Evolutionary conservation across 2,888 invertebrate species (phyloP).

Genomic region (Bimastos eiseni): DNA sequence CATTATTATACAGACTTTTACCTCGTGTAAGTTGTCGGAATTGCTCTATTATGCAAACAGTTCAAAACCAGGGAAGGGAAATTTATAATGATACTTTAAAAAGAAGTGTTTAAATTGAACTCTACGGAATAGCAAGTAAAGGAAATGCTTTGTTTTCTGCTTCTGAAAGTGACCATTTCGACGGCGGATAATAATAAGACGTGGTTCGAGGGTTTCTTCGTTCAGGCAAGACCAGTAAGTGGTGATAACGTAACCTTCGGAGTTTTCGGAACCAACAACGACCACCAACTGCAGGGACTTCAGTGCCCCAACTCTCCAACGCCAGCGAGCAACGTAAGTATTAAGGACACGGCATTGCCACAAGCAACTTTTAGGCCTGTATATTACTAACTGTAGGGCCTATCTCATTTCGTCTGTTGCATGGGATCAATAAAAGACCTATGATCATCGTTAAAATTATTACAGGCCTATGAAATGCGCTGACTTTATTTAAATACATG

Average conservation of each 20-base stretch:
- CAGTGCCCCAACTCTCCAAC: neutral
- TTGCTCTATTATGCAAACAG: too few relatives aligned
- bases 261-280: neutral
- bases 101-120: neutral
- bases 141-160: too few relatives aligned
- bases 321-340: neutral
- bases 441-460: too few relatives aligned
- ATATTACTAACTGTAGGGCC: too few relatives aligned
- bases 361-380: too few relatives aligned
- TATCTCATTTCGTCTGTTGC: too few relatives aligned
- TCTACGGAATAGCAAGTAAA: neutral
- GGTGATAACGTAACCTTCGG: neutral
- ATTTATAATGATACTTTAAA: neutral
- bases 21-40: too few relatives aligned
- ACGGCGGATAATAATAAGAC: neutral
- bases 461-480: neutral
- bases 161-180: neutral
- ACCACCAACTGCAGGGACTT: constrained; percentile 16
- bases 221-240: neutral
- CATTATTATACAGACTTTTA: too few relatives aligned
- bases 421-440: too few relatives aligned
- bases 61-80: neutral
- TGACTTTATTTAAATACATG: neutral
- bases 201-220: constrained; percentile 19
- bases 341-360: neutral